A percentile compares a stretch with the other conserved stretches of the same genome.
These are phyloP conservation scores for Podocnemis expansa DNA, from an alignment of 2,113 vertebrate species.

Conservation along the genomic window DNA sequence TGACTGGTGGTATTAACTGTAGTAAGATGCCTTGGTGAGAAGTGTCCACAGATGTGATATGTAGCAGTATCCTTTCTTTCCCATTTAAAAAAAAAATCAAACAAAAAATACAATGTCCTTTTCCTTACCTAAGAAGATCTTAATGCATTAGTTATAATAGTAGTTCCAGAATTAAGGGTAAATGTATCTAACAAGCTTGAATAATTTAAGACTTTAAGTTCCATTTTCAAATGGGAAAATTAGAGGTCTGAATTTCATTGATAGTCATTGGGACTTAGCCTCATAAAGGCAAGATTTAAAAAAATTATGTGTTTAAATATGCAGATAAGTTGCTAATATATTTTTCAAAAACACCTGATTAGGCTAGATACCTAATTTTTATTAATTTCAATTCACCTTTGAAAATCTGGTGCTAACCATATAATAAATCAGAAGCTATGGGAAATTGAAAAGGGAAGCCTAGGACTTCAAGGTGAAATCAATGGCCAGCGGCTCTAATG, in stretches of 20 bases:
- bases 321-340: not conserved
- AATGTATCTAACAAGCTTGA: not conserved
- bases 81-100: not conserved
- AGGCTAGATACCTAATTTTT: not conserved
- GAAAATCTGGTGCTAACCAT: not conserved
- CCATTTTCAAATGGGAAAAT: not conserved
- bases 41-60: not conserved
- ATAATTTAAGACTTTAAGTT: not conserved
- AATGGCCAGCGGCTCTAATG: not conserved
- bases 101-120: not conserved
- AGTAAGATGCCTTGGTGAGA: not conserved
- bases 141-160: conserved; percentile 23
- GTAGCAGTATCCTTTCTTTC: not conserved
- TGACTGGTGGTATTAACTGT: not conserved
- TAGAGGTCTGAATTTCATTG: not conserved
- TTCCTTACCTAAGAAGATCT: not conserved
- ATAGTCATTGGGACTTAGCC: not conserved
- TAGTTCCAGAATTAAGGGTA: not conserved
- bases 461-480: not conserved
- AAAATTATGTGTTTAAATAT: not conserved
- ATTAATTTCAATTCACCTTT: not conserved
- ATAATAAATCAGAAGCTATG: not conserved
- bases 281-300: not conserved
- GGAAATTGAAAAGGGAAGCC: not conserved
- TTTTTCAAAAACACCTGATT: not conserved